Conservation (phyloP, 1,140 invertebrate species). For the Drosophila lacteicornis region DNA sequence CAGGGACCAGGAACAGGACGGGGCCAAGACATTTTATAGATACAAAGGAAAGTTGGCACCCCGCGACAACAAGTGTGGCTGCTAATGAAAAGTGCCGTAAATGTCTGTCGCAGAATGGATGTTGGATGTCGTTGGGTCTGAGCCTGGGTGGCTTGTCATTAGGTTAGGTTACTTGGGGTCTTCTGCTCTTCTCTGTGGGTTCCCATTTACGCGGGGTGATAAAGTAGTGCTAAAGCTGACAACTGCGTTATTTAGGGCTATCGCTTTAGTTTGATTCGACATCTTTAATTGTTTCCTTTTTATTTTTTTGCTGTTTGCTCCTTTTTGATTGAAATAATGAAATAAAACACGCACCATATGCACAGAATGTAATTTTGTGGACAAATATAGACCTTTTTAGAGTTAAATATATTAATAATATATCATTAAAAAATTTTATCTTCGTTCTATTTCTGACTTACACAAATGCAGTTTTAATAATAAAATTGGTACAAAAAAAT, state of each 20-base stretch:
- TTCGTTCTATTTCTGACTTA: too few relatives aligned
- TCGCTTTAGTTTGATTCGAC: slow-evolving; percentile 2
- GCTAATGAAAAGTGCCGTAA: slow-evolving; percentile 75
- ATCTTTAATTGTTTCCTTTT: slow-evolving; percentile 16
- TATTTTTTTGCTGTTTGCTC: not conserved
- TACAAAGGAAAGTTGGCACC: slow-evolving; percentile 48
- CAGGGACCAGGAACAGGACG: slow-evolving; percentile 35
- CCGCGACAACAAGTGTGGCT: slow-evolving; percentile 65
- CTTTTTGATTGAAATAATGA: not conserved
- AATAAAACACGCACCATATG: too few relatives aligned
- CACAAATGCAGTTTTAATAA: too few relatives aligned
- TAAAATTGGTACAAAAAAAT: too few relatives aligned
- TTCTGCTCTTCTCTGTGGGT: not conserved
- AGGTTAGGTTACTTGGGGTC: slow-evolving; percentile 9
- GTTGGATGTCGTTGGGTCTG: slow-evolving; percentile 27
- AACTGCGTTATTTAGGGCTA: slow-evolving; percentile 17
- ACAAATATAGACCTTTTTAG: too few relatives aligned
- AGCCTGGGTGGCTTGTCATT: slow-evolving; percentile 19
- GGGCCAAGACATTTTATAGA: slow-evolving; percentile 67
- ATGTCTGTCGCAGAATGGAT: slow-evolving; percentile 40
- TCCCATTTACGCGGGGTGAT: slow-evolving; percentile 10
- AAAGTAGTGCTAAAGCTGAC: slow-evolving; percentile 26
- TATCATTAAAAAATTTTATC: too few relatives aligned
- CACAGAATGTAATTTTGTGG: too few relatives aligned
- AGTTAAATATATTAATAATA: too few relatives aligned